Conservation (phyloP, 2,888 invertebrate genomes). For the Dicroscelio sp. region DNA sequence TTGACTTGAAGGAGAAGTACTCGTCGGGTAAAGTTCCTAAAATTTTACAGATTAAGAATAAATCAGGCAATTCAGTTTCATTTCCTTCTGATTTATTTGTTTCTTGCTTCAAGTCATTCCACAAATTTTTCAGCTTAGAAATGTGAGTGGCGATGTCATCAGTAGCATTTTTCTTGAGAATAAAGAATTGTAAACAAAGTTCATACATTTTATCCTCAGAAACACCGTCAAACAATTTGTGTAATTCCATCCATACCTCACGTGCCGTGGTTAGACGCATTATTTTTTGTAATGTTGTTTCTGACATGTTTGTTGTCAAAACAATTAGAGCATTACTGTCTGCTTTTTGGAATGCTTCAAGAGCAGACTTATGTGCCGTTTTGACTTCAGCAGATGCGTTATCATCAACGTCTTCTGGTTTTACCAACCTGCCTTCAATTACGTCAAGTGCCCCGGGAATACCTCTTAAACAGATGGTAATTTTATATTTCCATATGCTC, state of each 20-base stretch:
- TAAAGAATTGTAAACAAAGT: conserved; percentile 35
- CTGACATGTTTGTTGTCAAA: conserved; percentile 19
- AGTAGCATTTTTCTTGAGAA: neutral
- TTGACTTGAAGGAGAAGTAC: conserved; percentile 64
- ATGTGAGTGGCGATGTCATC: conserved; percentile 27
- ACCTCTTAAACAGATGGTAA: neutral
- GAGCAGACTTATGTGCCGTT: neutral
- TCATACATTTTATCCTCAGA: conserved; percentile 40
- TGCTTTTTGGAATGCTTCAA: neutral
- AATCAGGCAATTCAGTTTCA: conserved; percentile 26
- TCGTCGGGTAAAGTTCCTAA: conserved; percentile 48
- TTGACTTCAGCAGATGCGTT: neutral
- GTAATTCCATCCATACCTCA: conserved; percentile 11
- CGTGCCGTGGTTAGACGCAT: conserved; percentile 4
- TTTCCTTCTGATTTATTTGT: neutral
- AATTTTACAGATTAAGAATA: conserved; percentile 79
- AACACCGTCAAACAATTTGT: conserved; percentile 19
- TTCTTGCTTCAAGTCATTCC: conserved; percentile 40
- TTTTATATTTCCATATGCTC: conserved; percentile 10
- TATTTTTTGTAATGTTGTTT: conserved; percentile 20
- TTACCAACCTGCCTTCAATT: neutral
- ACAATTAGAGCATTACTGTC: conserved; percentile 38
- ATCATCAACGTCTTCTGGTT: neutral
- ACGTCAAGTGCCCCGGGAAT: neutral
- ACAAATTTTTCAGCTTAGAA: conserved; percentile 26